Base-by-base conservation (phyloP, 2,888 invertebrate species). In the Microctonus aethiopoides region DNA sequence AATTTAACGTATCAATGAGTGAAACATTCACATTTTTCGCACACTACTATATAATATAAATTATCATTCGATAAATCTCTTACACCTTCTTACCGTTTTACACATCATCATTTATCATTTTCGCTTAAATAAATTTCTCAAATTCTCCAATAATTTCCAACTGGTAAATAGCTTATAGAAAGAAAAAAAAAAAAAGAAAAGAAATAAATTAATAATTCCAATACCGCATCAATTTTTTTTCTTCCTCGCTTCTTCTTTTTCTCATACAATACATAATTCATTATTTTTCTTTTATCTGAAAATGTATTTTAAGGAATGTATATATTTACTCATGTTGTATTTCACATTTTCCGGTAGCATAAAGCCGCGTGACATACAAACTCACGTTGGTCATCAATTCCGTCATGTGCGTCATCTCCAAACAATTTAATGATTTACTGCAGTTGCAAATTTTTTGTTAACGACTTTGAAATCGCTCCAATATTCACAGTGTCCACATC, bases 361-460 rank as follows among this genome's bases (percentile, higher is more conserved):
- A 29, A 26, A 1, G 32, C 39, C 65, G 36, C 54, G 29, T 54
- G 56, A 56, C 56, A 65, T 29, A 26, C n/a, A n/a, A 39, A n/a
- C 16, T 54, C 26, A 54, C 24, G 26, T 39, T 54, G 54, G 56
- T 56, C 36, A 56, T 65, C 24, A 65, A 54, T 54, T 29, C n/a
- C 34, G 16, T 39, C n/a, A n/a, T n/a, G 9, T n/a, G 36, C 65
- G 65, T 65, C 65, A 65, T 65, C 13, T 65, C 24, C 52, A 63
- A 63, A 63, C 63, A 56, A 54, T 65, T 65, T 65, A 16, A 57
- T 32, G 57, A 57, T 29, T 54, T 39, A 65, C n/a, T n/a, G n/a
- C 24, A 54, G 34, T 54, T 64, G 32, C 24, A 56, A 24, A 51
- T 54, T 32, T 64, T 26, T 34, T 64, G 39, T 61, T 34, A 64